Percentiles rank a stretch among this genome's conserved stretches.
Conservation (phyloP, 2,888 invertebrate genomes). For the Andrena dorsata region DNA sequence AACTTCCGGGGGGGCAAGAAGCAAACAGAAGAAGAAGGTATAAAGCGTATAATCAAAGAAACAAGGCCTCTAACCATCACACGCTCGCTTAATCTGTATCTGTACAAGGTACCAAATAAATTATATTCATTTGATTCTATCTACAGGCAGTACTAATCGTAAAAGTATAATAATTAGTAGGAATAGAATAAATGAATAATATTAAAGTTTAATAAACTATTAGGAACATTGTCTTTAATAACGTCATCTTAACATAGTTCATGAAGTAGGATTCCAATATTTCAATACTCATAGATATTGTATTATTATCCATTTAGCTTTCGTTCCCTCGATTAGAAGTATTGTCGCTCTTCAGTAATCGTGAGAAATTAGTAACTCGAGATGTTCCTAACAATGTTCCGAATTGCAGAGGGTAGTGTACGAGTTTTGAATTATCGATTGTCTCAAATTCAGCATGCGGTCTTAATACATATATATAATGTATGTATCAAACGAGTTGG, state of each 20-base stretch:
- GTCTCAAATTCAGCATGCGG: too few species aligned
- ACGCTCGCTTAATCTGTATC: constrained; percentile 40
- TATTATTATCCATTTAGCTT: neutral
- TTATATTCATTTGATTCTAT: constrained; percentile 1
- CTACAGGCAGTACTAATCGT: constrained; percentile 5
- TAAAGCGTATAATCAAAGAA: constrained; percentile 65
- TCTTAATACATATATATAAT: too few species aligned
- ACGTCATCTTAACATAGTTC: constrained; percentile 1
- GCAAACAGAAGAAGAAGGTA: constrained; percentile 70
- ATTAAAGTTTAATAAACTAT: constrained; percentile 12
- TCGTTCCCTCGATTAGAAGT: too few species aligned
- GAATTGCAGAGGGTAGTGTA: too few species aligned
- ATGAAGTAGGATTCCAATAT: neutral
- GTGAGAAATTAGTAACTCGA: too few species aligned
- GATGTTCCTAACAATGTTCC: too few species aligned
- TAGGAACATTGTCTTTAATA: constrained; percentile 23
- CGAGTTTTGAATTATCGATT: too few species aligned
- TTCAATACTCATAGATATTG: constrained; percentile 1
- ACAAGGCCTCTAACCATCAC: constrained; percentile 60
- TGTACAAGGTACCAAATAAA: constrained; percentile 31
- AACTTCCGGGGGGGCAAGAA: constrained; percentile 70
- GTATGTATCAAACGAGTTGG: too few species aligned
- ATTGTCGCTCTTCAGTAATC: too few species aligned
- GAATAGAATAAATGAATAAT: constrained; percentile 11
- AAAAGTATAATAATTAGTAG: constrained; percentile 2